These are phyloP conservation scores for Mactromeris polynyma DNA, from an alignment of 2,888 invertebrate genomes.

Conservation along the genomic window DNA sequence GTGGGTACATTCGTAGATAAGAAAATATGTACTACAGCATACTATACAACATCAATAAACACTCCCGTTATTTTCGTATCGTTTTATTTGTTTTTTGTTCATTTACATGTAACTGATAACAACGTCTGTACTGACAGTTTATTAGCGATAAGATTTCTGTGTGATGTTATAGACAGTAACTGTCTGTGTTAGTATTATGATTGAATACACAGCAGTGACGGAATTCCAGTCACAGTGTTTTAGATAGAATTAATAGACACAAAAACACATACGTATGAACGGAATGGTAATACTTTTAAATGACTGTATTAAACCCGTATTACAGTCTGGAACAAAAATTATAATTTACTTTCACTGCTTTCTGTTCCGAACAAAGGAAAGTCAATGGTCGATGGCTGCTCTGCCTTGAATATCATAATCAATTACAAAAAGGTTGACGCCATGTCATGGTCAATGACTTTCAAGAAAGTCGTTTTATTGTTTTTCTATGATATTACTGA, in stretches of 20 bases:
- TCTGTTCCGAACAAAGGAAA: too few species aligned
- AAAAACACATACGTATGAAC: background rate
- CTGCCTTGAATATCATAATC: too few species aligned
- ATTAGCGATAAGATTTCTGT: background rate
- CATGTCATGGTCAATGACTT: too few species aligned
- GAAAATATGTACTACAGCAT: background rate
- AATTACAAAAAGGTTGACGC: too few species aligned
- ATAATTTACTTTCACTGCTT: too few species aligned
- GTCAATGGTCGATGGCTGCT: too few species aligned
- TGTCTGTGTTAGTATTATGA: background rate
- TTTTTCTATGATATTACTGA: too few species aligned
- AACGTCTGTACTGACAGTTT: background rate
- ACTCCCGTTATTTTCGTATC: background rate
- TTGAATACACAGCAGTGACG: background rate
- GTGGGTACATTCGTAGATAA: constrained; percentile 8
- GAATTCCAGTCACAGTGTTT: background rate
- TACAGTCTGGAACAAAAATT: background rate
- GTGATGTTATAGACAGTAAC: background rate
- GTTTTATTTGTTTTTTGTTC: constrained; percentile 12
- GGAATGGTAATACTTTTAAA: too few species aligned
- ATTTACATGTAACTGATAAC: constrained; percentile 7
- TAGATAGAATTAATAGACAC: background rate
- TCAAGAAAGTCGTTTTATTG: too few species aligned
- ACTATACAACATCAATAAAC: background rate
- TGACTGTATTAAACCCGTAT: too few species aligned